Evolutionary conservation across 2,113 vertebrate species (phyloP).

Genomic region (Engystomops pustulosus): DNA sequence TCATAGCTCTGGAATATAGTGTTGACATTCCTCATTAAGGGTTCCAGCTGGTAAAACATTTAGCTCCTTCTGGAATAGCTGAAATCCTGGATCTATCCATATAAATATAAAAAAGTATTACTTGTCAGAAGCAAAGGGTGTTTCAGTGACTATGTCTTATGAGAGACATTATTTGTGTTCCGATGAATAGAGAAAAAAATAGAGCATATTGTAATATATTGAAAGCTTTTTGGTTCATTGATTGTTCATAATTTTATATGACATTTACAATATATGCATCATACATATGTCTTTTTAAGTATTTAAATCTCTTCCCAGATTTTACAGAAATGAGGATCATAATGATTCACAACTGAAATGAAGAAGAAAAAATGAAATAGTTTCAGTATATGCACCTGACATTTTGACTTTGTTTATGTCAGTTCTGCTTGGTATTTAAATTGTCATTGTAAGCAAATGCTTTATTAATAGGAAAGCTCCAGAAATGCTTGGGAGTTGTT

Average conservation of each 20-base stretch:
- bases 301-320: neutral
- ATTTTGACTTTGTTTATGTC: too few species aligned
- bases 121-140: slow-evolving; percentile 25
- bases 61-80: slow-evolving; percentile 42
- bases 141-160: slow-evolving; percentile 37
- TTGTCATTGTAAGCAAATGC: too few species aligned
- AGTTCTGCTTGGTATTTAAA: too few species aligned
- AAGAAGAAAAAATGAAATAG: neutral
- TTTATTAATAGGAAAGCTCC: too few species aligned
- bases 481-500: too few species aligned
- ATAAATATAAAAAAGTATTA: slow-evolving; percentile 46
- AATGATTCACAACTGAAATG: neutral
- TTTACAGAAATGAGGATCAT: neutral
- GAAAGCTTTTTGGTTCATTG: neutral
- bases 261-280: neutral
- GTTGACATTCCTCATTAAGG: slow-evolving; percentile 49
- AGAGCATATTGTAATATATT: neutral
- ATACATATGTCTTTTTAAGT: neutral
- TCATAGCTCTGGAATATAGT: slow-evolving; percentile 48
- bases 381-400: neutral
- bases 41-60: slow-evolving; percentile 53
- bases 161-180: neutral
- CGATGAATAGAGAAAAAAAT: neutral
- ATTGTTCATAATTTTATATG: neutral
- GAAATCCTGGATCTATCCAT: slow-evolving; percentile 33